Evolutionary conservation across 2,113 vertebrate genomes (phyloP), one percentile per base, ranked within the genome.

Genomic region (Candoia aspera): DNA sequence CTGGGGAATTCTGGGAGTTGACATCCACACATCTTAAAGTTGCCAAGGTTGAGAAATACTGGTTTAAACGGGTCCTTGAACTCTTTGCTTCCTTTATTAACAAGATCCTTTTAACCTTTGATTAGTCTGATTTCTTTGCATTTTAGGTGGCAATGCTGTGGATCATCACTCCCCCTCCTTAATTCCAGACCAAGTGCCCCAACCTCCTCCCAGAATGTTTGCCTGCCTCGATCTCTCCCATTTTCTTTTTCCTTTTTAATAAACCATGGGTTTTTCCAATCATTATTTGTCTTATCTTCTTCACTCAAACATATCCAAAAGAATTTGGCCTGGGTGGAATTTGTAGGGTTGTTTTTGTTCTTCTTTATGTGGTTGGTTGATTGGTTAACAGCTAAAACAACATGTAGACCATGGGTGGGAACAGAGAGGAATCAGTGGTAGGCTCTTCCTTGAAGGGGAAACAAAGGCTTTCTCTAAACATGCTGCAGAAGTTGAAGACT

Each of bases 401-500:
- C 94, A 92, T 59, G 57, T 95, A 94, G 90, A 90, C 55, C 8
- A 1, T 46, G 23, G 68, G 6, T 4, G 92, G 68, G 10, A n/a
- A 9, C 90, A 6, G 42, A 1, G 90, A 92, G 94, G 92, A 46
- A 54, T 59, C n/a, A 37, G 26, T 8, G 73, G 21, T 79, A 15
- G 73, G 87, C 13, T 24, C 46, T 53, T 91, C 84, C 73, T 49
- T 89, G 64, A 91, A 88, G 54, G 21, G 15, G 92, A 95, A 88
- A 95, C 93, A 94, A 91, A 96, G 93, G 89, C 92, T n/a, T 60
- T 49, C 10, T 92, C 60, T 26, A 79, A 87, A 89, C 2, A 84
- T 57, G 21, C 49, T 86, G 89, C 94, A 84, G 95, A 94, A 53
- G 91, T 95, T 95, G 90, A 92, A 58, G 84, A 92, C 94, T 62